phyloP scores from a whole-genome alignment of 2,888 invertebrate genomes.

The Eilema caniola region DNA sequence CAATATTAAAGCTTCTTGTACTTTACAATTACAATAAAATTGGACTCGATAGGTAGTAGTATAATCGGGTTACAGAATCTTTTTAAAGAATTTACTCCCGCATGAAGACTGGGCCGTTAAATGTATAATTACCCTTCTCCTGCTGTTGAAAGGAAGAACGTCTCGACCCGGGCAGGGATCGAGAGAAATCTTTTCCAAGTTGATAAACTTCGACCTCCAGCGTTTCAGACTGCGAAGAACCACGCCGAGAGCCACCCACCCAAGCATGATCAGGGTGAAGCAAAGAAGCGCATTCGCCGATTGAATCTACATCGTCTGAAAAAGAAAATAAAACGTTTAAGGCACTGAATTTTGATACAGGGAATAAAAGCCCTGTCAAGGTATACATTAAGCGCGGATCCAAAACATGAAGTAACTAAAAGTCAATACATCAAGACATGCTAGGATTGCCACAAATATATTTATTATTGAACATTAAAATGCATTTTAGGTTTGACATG shows the following conservation, averaged over 20 bases:
- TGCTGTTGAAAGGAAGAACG: conserved; percentile 94
- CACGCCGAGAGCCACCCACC: conserved; percentile 92
- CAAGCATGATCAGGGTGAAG: conserved; percentile 96
- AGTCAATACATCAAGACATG: conserved; percentile 27
- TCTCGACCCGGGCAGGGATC: conserved; percentile 94
- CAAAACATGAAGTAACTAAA: conserved; percentile 32
- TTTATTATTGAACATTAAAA: conserved; percentile 31
- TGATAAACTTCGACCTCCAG: conserved; percentile 95
- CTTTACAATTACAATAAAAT: not conserved
- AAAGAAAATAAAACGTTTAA: conserved; percentile 22
- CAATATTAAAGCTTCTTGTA: not conserved
- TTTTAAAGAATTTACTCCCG: not conserved
- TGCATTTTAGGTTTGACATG: conserved; percentile 9
- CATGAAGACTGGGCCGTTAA: conserved; percentile 7
- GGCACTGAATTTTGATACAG: conserved; percentile 16
- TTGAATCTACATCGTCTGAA: conserved; percentile 90
- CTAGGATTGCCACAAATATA: conserved; percentile 22
- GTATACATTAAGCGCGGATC: conserved; percentile 54
- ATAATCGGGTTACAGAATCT: too few relatives aligned
- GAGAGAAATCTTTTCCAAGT: conserved; percentile 94
- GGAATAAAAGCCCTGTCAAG: conserved; percentile 43
- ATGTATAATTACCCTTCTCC: conserved; percentile 82
- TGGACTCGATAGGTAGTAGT: too few relatives aligned
- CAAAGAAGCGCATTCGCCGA: conserved; percentile 91
- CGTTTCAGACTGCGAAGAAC: conserved; percentile 96